A percentile compares a stretch with the other conserved stretches of the same genome.
These are phyloP conservation scores for Brachyalestes nurse DNA, from an alignment of 2,797 vertebrate genomes.

Conservation along the genomic window DNA sequence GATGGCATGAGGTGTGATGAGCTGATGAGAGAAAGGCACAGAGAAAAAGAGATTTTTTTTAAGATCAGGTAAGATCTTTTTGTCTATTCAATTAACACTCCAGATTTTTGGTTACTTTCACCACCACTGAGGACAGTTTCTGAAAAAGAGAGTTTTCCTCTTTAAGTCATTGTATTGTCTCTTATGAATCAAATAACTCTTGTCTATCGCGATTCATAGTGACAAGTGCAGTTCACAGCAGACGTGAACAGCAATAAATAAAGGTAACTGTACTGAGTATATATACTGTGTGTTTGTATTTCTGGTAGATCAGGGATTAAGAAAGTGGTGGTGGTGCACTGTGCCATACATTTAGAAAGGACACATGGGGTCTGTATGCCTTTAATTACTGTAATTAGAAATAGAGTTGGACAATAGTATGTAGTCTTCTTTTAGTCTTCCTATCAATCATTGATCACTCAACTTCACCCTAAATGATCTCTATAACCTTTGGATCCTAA, in stretches of 20 bases:
- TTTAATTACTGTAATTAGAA: constrained; percentile 50
- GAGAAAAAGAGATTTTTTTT: constrained; percentile 13
- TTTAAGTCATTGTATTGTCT: too few species aligned
- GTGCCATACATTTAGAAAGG: constrained; percentile 1
- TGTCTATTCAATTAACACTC: neutral
- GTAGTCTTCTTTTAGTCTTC: neutral
- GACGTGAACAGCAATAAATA: neutral
- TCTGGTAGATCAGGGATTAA: constrained; percentile 29
- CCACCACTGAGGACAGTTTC: too few species aligned
- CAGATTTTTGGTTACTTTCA: too few species aligned
- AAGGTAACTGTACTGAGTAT: constrained; percentile 66
- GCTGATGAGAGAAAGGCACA: constrained; percentile 68
- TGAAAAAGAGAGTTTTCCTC: too few species aligned
- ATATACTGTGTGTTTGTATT: constrained; percentile 58
- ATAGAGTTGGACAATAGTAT: neutral
- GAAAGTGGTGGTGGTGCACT: constrained; percentile 1
- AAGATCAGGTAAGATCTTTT: constrained; percentile 71
- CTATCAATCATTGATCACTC: neutral
- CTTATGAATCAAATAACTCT: too few species aligned
- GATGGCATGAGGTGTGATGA: constrained; percentile 98
- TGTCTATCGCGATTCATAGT: too few species aligned
- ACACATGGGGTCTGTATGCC: constrained; percentile 4
- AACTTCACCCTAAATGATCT: neutral
- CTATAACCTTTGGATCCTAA: neutral
- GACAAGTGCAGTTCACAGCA: neutral